Conservation (phyloP, 2,113 vertebrate genomes). For the Pithys albifrons region DNA sequence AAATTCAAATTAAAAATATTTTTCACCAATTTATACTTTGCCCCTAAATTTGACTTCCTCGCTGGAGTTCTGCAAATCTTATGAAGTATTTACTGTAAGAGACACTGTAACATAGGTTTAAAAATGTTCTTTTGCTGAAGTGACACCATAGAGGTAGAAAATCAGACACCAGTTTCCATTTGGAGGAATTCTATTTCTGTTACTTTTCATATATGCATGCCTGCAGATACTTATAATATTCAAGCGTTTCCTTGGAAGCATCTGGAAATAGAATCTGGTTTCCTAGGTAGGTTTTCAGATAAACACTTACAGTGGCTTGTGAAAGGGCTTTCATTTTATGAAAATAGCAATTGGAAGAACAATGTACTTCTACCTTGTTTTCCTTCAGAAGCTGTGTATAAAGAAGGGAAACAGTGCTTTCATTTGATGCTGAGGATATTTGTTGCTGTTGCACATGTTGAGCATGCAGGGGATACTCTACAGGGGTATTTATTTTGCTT, state of each 20-base stretch:
- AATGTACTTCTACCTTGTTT: neutral
- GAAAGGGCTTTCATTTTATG: neutral
- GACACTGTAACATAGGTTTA: neutral
- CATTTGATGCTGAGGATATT: neutral
- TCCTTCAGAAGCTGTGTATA: neutral
- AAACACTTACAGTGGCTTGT: neutral
- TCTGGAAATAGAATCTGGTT: neutral
- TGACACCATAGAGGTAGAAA: neutral
- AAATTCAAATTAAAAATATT: slow-evolving; percentile 8
- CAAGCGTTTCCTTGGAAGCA: neutral
- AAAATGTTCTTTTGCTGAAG: neutral
- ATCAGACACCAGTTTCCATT: neutral
- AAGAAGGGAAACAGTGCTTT: neutral
- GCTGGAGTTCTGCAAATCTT: neutral
- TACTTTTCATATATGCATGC: neutral
- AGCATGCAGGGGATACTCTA: neutral
- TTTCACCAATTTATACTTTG: slow-evolving; percentile 30
- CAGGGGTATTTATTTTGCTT: neutral
- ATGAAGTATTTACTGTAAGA: neutral
- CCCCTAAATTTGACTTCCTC: neutral
- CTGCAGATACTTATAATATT: neutral
- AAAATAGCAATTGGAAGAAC: neutral
- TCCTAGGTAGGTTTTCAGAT: neutral
- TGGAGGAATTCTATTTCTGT: neutral
- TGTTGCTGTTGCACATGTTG: neutral